Conservation (phyloP, 2,797 vertebrate genomes). For the Silurus aristotelis region DNA sequence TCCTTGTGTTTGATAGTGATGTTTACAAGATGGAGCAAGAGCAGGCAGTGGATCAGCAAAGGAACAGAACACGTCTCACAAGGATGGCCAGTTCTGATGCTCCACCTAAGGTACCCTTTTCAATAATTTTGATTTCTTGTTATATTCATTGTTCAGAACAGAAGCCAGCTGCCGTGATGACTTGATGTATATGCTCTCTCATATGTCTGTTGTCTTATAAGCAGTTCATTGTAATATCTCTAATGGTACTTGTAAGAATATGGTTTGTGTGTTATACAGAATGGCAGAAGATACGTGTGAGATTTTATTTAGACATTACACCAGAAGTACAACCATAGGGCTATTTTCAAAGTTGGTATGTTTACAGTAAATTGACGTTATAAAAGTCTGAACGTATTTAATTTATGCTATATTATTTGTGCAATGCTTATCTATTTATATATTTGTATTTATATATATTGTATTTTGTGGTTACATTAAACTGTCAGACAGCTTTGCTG, state of each 20-base stretch:
- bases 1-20: conserved; percentile 70
- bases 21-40: conserved; percentile 82
- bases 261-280: too few relatives aligned
- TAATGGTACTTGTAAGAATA: not conserved
- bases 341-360: not conserved
- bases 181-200: not conserved
- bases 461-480: not conserved
- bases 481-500: not conserved
- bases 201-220: not conserved
- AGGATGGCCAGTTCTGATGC: conserved; percentile 66
- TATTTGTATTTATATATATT: not conserved
- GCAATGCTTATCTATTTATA: not conserved
- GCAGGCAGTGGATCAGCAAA: conserved; percentile 68
- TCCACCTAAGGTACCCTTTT: conserved; percentile 84
- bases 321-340: not conserved
- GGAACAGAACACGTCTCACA: conserved; percentile 63
- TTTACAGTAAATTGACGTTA: not conserved
- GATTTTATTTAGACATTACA: not conserved
- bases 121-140: not conserved
- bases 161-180: not conserved
- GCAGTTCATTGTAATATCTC: not conserved
- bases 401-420: not conserved
- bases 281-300: too few relatives aligned
- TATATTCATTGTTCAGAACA: conserved; percentile 3
- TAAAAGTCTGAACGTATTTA: not conserved